Evolutionary conservation across 2,888 invertebrate genomes (phyloP), one percentile per base, ranked within the genome.

Genomic region (Diaperis boleti): DNA sequence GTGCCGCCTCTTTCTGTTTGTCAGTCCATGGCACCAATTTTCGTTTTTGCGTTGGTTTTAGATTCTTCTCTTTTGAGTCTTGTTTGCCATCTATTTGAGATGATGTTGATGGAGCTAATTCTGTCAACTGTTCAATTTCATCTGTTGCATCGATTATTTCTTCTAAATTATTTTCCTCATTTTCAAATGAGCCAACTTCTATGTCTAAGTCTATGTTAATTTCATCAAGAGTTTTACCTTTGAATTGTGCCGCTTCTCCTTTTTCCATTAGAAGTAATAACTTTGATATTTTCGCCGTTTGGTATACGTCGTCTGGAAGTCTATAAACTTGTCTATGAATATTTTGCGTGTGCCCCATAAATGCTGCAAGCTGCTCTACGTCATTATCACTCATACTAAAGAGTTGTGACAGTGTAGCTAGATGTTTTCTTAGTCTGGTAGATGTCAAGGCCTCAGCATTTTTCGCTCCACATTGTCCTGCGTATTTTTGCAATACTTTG

Each of bases 371-470:
- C 59, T 74, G 72, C 50, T 73, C 74, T 1, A 74, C 56, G 45
- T 73, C 73, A 33, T 50, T 71, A 1, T 69, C 68, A 5, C 64
- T 39, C 66, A 73, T 65, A 35, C 67, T 67, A 57, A 74, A 70
- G 10, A 73, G 3, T 64, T 74, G 72, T 3, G 72, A 64, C 41
- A 74, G 49, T 2, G 74, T 74, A 6, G 73, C 73, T 14, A 75
- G 60, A 49, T 72, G 74, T 52, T 75, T 75, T 15, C 73, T 42
- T 15, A 74, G 49, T 47, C 55, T 64, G 6, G 71, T 74, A 1
- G 62, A 63, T 6, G 72, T 75, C 17, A 72, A 3, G 5, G 37
- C 37, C 42, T 4, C 71, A 66, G 72, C 69, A 59, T 72, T 70
- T 63, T 72, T 68, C 15, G 69, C 69, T 11, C 71, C 71, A 47